Percentiles rank a stretch among this genome's conserved stretches.
Evolutionary conservation across 1,140 invertebrate species (phyloP).

Genomic region (Musca domestica): DNA sequence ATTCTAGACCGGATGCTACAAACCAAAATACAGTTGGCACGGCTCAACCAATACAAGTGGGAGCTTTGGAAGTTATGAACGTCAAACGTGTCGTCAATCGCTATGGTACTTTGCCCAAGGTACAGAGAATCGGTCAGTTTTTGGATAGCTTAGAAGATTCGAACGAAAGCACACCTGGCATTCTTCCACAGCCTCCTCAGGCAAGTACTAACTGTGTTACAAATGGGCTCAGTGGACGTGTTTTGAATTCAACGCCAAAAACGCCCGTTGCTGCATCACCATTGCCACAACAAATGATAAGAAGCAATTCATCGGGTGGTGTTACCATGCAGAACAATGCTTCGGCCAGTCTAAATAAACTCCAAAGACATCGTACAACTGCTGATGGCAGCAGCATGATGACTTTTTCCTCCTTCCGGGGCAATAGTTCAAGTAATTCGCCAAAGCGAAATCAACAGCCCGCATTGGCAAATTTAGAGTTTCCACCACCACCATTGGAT

Average conservation of each 20-base stretch:
- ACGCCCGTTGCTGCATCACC: conserved; percentile 9
- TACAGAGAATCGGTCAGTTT: conserved; percentile 91
- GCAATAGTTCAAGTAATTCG: conserved; percentile 53
- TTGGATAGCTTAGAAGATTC: conserved; percentile 77
- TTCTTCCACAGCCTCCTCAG: background rate
- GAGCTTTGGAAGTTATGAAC: conserved; percentile 93
- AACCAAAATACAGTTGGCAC: conserved; percentile 27
- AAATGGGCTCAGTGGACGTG: conserved; percentile 33
- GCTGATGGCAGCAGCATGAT: conserved; percentile 54
- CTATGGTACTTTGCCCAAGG: conserved; percentile 96
- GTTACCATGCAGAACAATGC: conserved; percentile 63
- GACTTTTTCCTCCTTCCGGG: conserved; percentile 56
- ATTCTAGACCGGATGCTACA: conserved; percentile 49
- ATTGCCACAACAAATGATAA: conserved; percentile 68
- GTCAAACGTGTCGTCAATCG: conserved; percentile 93
- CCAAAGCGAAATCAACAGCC: conserved; percentile 59
- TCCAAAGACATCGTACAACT: conserved; percentile 56
- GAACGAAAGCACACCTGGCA: conserved; percentile 8
- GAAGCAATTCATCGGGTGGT: conserved; percentile 79
- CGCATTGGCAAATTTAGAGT: conserved; percentile 76
- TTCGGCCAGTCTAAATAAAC: conserved; percentile 55
- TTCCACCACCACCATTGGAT: conserved; percentile 74
- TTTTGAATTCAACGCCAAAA: conserved; percentile 24
- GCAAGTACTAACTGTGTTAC: background rate
- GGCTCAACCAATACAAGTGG: conserved; percentile 61